Conservation (phyloP, 2,113 vertebrate genomes). For the Morone chrysops region DNA sequence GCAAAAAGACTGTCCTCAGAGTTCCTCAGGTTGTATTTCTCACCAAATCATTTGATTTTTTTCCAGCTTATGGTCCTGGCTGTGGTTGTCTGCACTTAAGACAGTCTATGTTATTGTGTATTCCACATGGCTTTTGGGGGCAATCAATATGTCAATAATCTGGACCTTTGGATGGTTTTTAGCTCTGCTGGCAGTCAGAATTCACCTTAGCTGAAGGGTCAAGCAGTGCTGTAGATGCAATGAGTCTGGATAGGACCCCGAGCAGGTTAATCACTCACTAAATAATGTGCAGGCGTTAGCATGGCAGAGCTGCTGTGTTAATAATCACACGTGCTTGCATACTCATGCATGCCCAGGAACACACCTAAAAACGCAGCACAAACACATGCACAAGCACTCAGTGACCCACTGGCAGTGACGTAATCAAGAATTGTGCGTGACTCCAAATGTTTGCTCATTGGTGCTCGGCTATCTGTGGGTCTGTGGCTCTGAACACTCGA, state of each 20-base stretch:
- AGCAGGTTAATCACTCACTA: slow-evolving; percentile 57
- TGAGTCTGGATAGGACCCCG: slow-evolving; percentile 21
- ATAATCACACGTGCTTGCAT: slow-evolving; percentile 53
- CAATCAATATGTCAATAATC: slow-evolving; percentile 39
- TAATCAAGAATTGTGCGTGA: slow-evolving; percentile 44
- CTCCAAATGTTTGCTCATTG: slow-evolving; percentile 53
- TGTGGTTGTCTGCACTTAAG: not conserved
- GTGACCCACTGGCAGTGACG: slow-evolving; percentile 53
- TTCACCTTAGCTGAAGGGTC: slow-evolving; percentile 33
- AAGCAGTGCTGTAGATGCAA: slow-evolving; percentile 1
- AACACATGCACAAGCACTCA: slow-evolving; percentile 48
- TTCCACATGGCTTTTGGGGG: slow-evolving; percentile 4
- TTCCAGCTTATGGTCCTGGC: not conserved
- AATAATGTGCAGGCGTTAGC: slow-evolving; percentile 30
- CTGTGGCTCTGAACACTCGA: slow-evolving; percentile 20
- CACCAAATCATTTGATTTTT: not conserved
- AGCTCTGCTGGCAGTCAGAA: slow-evolving; percentile 21
- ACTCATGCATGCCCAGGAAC: slow-evolving; percentile 30
- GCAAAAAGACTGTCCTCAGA: not conserved
- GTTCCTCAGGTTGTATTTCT: not conserved
- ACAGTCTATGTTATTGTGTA: not conserved
- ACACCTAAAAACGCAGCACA: slow-evolving; percentile 30
- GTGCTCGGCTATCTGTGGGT: slow-evolving; percentile 42
- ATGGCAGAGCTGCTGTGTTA: slow-evolving; percentile 24
- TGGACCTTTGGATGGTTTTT: slow-evolving; percentile 36